Conservation (phyloP, 2,888 invertebrate genomes). For the Rhamphomyia laevipes region DNA sequence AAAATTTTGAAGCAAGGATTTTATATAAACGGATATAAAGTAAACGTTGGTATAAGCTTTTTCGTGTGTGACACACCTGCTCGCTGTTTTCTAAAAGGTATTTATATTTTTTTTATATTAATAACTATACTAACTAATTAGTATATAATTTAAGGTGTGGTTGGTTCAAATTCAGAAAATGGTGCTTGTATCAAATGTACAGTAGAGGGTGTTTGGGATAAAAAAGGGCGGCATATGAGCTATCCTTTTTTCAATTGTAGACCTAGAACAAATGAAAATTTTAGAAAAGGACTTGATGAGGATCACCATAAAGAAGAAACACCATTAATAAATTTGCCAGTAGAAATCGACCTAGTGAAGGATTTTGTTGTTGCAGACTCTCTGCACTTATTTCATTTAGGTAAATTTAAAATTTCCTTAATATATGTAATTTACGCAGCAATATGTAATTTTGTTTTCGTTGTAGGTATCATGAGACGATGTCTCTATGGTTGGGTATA, state of each 20-base stretch:
- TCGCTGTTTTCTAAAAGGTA: constrained; percentile 1
- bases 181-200: constrained; percentile 11
- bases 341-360: constrained; percentile 17
- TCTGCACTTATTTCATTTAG: constrained; percentile 17
- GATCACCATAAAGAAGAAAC: constrained; percentile 1
- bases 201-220: constrained; percentile 13
- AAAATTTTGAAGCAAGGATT: background rate
- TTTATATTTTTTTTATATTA: background rate
- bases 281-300: background rate
- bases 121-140: background rate
- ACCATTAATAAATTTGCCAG: constrained; percentile 11
- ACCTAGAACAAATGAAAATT: background rate
- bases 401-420: background rate
- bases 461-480: too few relatives aligned
- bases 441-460: too few relatives aligned
- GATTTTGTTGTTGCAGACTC: constrained; percentile 18
- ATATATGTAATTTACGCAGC: too few relatives aligned
- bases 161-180: constrained; percentile 15
- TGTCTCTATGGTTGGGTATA: too few relatives aligned
- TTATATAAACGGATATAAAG: background rate
- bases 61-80: constrained; percentile 6
- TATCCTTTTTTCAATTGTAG: constrained; percentile 12
- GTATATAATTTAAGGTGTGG: background rate
- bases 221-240: constrained; percentile 14
- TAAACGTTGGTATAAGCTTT: background rate